These are phyloP conservation scores for Menidia beryllina DNA, from an alignment of 2,113 vertebrate species.

Conservation along the genomic window DNA sequence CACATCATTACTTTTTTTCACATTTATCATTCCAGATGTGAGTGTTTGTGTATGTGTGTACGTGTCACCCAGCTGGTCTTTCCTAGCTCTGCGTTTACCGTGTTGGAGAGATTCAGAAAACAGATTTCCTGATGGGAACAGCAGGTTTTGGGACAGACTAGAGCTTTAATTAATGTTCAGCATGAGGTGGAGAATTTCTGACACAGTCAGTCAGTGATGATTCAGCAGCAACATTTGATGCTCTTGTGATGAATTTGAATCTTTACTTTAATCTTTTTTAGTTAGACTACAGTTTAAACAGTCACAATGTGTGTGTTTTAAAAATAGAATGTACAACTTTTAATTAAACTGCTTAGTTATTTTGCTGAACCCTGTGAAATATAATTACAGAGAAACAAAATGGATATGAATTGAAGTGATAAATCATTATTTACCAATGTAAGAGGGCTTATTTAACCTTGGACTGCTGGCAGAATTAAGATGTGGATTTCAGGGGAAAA, in stretches of 20 bases:
- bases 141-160: slow-evolving; percentile 62
- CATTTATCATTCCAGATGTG: slow-evolving; percentile 10
- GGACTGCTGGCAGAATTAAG: slow-evolving; percentile 71
- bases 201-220: slow-evolving; percentile 53
- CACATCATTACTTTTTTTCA: not conserved
- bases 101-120: slow-evolving; percentile 28
- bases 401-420: slow-evolving; percentile 65
- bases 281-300: not conserved
- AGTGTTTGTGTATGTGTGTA: not conserved
- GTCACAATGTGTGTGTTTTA: not conserved
- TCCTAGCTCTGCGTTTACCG: slow-evolving; percentile 34
- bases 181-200: slow-evolving; percentile 52
- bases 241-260: slow-evolving; percentile 47
- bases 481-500: slow-evolving; percentile 69
- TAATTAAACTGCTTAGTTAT: slow-evolving; percentile 19
- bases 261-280: too few species aligned
- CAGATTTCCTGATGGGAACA: slow-evolving; percentile 51
- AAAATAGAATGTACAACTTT: slow-evolving; percentile 10
- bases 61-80: not conserved
- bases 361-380: slow-evolving; percentile 42
- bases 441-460: slow-evolving; percentile 79
- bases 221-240: slow-evolving; percentile 45
- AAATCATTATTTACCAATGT: slow-evolving; percentile 74
- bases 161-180: slow-evolving; percentile 70
- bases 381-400: slow-evolving; percentile 56